Conservation (phyloP, 1,140 invertebrate species). For the Mactra quadrangularis region DNA sequence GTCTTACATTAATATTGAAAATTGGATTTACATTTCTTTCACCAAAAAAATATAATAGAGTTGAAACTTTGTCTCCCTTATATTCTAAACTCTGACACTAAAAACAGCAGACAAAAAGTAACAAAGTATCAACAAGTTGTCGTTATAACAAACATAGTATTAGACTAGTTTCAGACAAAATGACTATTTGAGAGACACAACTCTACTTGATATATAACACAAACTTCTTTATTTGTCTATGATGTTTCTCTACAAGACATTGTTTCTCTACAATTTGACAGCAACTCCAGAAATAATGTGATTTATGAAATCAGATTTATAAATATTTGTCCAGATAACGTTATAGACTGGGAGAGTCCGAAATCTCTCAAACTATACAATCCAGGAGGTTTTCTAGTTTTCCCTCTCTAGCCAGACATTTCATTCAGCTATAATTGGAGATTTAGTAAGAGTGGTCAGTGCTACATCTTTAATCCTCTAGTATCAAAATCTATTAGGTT, state of each 20-base stretch:
- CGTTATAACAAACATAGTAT: too few relatives aligned
- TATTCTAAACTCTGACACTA: too few relatives aligned
- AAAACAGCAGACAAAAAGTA: too few relatives aligned
- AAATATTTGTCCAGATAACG: constrained; percentile 35
- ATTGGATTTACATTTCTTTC: too few relatives aligned
- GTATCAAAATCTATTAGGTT: constrained; percentile 7
- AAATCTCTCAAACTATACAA: not conserved
- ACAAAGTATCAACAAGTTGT: too few relatives aligned
- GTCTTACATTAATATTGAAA: too few relatives aligned
- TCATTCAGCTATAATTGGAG: constrained; percentile 32
- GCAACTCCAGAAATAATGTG: constrained; percentile 21
- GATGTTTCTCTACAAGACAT: not conserved
- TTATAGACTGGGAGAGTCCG: constrained; percentile 30
- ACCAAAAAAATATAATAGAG: too few relatives aligned
- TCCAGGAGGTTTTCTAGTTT: not conserved
- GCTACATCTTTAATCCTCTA: constrained; percentile 1
- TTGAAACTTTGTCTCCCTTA: too few relatives aligned
- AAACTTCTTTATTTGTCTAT: constrained; percentile 13
- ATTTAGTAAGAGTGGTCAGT: constrained; percentile 33
- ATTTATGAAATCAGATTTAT: constrained; percentile 46
- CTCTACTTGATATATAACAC: not conserved
- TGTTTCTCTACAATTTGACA: constrained; percentile 41
- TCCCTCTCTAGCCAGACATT: constrained; percentile 22
- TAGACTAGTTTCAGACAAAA: constrained; percentile 9
- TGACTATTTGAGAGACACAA: constrained; percentile 3